Conservation (phyloP, 2,888 invertebrate species). For the Spodoptera exigua region DNA sequence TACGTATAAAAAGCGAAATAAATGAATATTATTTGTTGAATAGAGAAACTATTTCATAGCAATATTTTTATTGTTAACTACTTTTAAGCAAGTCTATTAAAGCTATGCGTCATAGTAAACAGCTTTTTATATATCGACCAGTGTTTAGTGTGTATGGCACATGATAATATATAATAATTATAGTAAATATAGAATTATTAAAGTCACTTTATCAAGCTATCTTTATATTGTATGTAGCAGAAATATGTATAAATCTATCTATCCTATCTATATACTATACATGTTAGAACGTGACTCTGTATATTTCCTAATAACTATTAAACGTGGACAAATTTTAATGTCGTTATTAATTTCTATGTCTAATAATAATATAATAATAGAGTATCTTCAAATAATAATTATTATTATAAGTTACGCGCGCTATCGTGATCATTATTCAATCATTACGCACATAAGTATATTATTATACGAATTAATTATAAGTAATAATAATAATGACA, state of each 20-base stretch:
- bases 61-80: constrained; percentile 86
- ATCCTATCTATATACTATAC: constrained; percentile 62
- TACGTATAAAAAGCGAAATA: constrained; percentile 70
- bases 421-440: constrained; percentile 75
- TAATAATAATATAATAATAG: constrained; percentile 61
- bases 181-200: constrained; percentile 59
- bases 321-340: constrained; percentile 61
- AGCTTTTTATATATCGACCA: constrained; percentile 76
- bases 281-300: constrained; percentile 71
- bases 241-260: constrained; percentile 56
- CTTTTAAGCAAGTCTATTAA: constrained; percentile 82
- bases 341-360: constrained; percentile 60
- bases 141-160: constrained; percentile 65
- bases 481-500: constrained; percentile 76
- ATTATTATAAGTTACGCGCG: constrained; percentile 52
- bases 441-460: constrained; percentile 80
- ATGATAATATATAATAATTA: constrained; percentile 51
- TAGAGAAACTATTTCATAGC: constrained; percentile 77
- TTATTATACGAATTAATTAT: constrained; percentile 81
- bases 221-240: constrained; percentile 62
- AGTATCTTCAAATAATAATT: constrained; percentile 55
- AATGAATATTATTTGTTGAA: constrained; percentile 72
- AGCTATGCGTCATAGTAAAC: constrained; percentile 69
- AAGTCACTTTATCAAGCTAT: constrained; percentile 67
- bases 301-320: constrained; percentile 60